Base-by-base conservation (phyloP, 1,140 invertebrate species). In the Helicoverpa armigera region DNA sequence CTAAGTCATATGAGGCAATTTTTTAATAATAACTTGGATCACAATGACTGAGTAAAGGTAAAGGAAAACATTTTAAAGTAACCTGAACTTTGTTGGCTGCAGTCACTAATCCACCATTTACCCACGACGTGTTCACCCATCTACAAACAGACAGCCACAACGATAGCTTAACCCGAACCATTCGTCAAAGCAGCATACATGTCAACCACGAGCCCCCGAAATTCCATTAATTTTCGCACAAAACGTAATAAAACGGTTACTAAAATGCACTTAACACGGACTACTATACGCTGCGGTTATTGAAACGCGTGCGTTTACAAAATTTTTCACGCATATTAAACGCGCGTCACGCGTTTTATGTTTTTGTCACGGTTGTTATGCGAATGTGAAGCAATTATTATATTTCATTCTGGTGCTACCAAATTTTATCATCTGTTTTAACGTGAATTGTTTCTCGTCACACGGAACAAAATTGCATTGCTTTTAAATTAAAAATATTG, bases 261-360 rank as follows among this genome's bases (percentile, higher is more conserved):
- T n/a, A 69, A 53, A 29, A 54, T 54, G 67, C 35, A 43, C 35
- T 43, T 0, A 43, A 43, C 35, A 43, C 35, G 35, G 35, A 43
- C 5, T 7, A 43, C 35, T 23, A 50, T 29, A 12, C 50, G 31
- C 16, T 70, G 50, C 50, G 67, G 67, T 75, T 75, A 75, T 43
- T 75, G 29, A 16, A 60, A 63, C 56, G 73, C 31, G 0, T 0
- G 43, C 58, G 56, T 75, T 75, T 63, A 61, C 43, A 61, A 75
- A 75, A 75, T 23, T 61, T 61, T 58, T 75, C 73, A 75, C 56
- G 73, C 58, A 51, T 63, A 63, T 75, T 75, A 75, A 63, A 63
- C 35, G 51, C 31, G 4, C 31, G 54, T 75, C 72, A 61, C 72
- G 31, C 31, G 35, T 61, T 54, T 72, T 35, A 56, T 54, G 51